Evolutionary conservation across 2,113 vertebrate species (phyloP).

Genomic region (Engraulis encrasicolus): DNA sequence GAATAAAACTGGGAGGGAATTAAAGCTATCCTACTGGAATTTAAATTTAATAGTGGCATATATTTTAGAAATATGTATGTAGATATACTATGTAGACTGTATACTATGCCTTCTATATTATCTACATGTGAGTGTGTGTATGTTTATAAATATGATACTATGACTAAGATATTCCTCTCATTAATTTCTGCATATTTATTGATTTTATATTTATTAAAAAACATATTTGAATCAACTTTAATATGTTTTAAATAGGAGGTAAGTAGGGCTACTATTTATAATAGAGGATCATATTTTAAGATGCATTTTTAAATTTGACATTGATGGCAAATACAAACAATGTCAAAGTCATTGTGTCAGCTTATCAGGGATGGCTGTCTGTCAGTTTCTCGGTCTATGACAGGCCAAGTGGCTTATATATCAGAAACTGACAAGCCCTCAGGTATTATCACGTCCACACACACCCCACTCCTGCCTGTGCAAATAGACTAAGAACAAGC

Average conservation of each 20-base stretch:
- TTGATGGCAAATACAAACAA: not conserved
- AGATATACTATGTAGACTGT: too few relatives aligned
- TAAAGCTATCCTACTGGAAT: not conserved
- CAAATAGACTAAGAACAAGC: not conserved
- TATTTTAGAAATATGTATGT: not conserved
- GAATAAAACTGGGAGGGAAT: not conserved
- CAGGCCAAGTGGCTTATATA: not conserved
- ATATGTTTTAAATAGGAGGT: too few relatives aligned
- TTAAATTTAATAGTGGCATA: too few relatives aligned
- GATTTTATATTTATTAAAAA: too few relatives aligned
- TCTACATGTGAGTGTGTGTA: too few relatives aligned
- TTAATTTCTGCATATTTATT: too few relatives aligned
- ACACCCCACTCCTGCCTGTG: not conserved
- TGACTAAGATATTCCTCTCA: too few relatives aligned
- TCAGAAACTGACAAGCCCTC: not conserved
- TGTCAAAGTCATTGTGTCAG: constrained; percentile 24
- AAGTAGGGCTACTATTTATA: not conserved
- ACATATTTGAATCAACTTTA: too few relatives aligned
- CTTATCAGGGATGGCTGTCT: constrained; percentile 5
- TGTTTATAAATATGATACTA: too few relatives aligned
- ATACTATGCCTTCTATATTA: too few relatives aligned
- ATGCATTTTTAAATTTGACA: not conserved
- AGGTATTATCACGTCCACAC: not conserved
- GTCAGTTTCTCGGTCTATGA: constrained; percentile 6
- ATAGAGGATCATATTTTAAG: not conserved